phyloP scores from a whole-genome alignment of 92 coral and sea anemone genomes.

The Epizoanthus scotinus region DNA sequence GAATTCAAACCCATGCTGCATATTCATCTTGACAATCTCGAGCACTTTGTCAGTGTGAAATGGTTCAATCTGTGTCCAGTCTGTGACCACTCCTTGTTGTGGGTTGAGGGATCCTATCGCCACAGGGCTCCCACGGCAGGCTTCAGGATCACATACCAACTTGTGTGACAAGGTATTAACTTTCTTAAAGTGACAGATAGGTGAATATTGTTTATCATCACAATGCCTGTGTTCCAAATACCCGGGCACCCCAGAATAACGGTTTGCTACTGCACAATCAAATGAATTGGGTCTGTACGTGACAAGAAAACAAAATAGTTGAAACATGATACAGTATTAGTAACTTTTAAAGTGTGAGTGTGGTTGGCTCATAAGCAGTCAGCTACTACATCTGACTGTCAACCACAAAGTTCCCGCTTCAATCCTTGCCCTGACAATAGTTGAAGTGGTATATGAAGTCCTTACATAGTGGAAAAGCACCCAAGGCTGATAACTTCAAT shows the following conservation, averaged over 20 bases:
- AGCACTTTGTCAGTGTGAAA: not conserved
- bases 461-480: too few relatives aligned
- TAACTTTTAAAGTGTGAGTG: too few relatives aligned
- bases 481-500: too few relatives aligned
- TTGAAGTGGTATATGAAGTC: too few relatives aligned
- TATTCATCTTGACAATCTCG: slow-evolving; percentile 1
- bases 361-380: too few relatives aligned
- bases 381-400: too few relatives aligned
- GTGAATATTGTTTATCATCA: not conserved
- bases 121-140: not conserved
- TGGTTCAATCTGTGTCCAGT: not conserved
- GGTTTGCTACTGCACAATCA: slow-evolving; percentile 11
- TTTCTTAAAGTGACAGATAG: slow-evolving; percentile 3
- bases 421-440: too few relatives aligned
- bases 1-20: slow-evolving; percentile 22
- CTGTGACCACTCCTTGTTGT: slow-evolving; percentile 2
- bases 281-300: not conserved
- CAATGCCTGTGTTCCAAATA: slow-evolving; percentile 4
- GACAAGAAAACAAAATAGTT: too few relatives aligned
- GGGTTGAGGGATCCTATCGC: not conserved
- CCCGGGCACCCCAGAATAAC: slow-evolving; percentile 13
- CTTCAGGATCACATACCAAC: slow-evolving; percentile 5
- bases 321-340: too few relatives aligned
- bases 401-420: too few relatives aligned
- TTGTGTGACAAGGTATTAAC: not conserved